Conservation (phyloP, 2,888 invertebrate genomes). For the Azorinus chamasolen region DNA sequence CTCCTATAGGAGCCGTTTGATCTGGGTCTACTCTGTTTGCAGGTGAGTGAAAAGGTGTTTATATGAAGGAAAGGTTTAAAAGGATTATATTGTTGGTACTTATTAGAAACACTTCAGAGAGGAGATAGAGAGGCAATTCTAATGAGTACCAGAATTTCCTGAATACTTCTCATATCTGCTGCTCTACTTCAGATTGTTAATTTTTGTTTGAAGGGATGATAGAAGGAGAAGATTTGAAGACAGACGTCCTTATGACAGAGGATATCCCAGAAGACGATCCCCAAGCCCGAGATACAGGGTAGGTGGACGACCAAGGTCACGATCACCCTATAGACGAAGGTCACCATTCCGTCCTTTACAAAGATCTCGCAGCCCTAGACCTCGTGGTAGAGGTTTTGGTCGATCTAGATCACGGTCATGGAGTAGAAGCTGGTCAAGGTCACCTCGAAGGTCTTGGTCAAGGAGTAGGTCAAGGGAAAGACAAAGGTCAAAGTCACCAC, state of each 20-base stretch:
- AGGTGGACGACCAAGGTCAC: slow-evolving; percentile 54
- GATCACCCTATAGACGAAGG: slow-evolving; percentile 69
- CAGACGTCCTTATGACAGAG: slow-evolving; percentile 62
- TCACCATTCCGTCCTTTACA: slow-evolving; percentile 58
- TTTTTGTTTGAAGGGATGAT: slow-evolving; percentile 58
- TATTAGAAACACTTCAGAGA: too few species aligned
- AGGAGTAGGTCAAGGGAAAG: slow-evolving; percentile 46
- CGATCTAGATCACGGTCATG: slow-evolving; percentile 69
- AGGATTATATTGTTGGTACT: too few species aligned
- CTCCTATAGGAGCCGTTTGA: too few species aligned
- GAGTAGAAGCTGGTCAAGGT: slow-evolving; percentile 62
- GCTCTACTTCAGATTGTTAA: too few species aligned
- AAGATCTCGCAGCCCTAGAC: slow-evolving; percentile 81
- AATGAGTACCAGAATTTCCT: too few species aligned
- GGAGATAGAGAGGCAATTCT: too few species aligned
- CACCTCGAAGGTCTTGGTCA: slow-evolving; percentile 40
- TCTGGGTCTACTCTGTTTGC: too few species aligned
- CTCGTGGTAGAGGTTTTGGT: slow-evolving; percentile 72
- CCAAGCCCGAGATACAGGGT: slow-evolving; percentile 49
- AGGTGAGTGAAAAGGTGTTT: too few species aligned
- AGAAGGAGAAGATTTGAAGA: slow-evolving; percentile 66
- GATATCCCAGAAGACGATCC: slow-evolving; percentile 58
- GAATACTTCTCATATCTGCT: too few species aligned
- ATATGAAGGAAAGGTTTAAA: too few species aligned
- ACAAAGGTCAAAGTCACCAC: slow-evolving; percentile 59